Evolutionary conservation across 2,888 invertebrate genomes (phyloP), one percentile per base, ranked within the genome.

Genomic region (Pseudococcus viburni): DNA sequence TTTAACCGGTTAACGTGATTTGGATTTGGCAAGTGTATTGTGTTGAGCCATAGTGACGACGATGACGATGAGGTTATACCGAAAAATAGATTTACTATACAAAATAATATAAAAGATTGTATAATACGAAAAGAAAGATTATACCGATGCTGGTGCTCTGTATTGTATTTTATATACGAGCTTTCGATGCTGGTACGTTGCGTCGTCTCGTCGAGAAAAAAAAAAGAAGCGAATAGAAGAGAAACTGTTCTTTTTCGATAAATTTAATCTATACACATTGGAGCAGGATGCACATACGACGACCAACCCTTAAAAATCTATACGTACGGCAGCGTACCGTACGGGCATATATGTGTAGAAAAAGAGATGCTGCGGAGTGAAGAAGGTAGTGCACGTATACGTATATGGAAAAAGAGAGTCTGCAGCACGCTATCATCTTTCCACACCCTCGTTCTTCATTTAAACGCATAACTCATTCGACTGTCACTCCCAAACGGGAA

Each of bases 401-500:
- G 26, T 33, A 33, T 33, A 33, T 33, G 26, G 26, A 42, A 19
- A 19, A 46, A 77, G 73, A 77, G 73, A 87, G 73, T 87, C 73
- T 87, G 77, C 73, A 68, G 87, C 73, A 87, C 77, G 87, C 87
- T 87, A 87, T 87, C 87, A 87, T 87, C 87, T 87, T 87, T 87
- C 87, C 87, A 87, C 87, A 87, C 87, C 87, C 87, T 87, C 73
- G 73, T 87, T 87, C 87, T 87, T 87, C 87, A 87, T 87, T 87
- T 87, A 26, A 39, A 33, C 22, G 17, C 87, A 51, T 87, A 87
- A 87, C 87, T 87, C 77, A 87, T 87, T 87, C 77, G 87, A 26
- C 87, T 87, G 87, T 87, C 87, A 87, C 87, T 87, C 87, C 87
- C 87, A 87, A 87, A 87, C 87, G 87, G 87, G 87, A 87, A 86